Percentiles rank a stretch among this genome's conserved stretches.
Conservation (phyloP, 2,113 vertebrate species). For the Eptesicus fuscus region DNA sequence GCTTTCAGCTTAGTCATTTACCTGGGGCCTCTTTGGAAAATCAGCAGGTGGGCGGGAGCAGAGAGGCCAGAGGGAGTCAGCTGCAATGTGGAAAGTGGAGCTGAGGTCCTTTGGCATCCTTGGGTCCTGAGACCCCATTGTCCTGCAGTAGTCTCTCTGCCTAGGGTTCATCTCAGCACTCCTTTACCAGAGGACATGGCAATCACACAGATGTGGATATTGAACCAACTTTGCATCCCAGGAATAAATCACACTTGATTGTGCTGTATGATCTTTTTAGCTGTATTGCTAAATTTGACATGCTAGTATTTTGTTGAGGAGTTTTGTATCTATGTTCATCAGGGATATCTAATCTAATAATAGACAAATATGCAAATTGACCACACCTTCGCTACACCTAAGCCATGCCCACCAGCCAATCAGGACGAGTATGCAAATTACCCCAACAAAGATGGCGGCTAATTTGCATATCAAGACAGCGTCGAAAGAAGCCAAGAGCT, state of each 20-base stretch:
- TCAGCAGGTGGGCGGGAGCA: background rate
- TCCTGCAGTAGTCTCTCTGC: background rate
- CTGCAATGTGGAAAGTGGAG: background rate
- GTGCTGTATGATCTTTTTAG: background rate
- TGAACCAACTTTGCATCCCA: background rate
- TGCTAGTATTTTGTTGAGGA: background rate
- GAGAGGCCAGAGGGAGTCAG: background rate
- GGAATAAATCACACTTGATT: background rate
- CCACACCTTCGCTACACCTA: too few relatives aligned
- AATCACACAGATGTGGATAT: too few relatives aligned
- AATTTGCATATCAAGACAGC: too few relatives aligned
- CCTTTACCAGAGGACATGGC: background rate
- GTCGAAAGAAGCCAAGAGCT: too few relatives aligned
- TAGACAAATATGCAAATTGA: too few relatives aligned
- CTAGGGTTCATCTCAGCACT: background rate
- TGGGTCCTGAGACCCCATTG: background rate
- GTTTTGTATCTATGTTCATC: background rate
- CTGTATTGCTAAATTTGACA: background rate
- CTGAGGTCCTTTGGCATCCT: background rate
- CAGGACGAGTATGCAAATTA: too few relatives aligned
- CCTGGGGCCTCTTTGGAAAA: background rate
- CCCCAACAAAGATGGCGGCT: too few relatives aligned
- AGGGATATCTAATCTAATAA: too few relatives aligned
- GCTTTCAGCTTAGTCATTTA: background rate
- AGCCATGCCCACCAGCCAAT: too few relatives aligned